These are phyloP conservation scores for Lissonota sp. DNA, from an alignment of 2,888 invertebrate genomes.

Conservation along the genomic window DNA sequence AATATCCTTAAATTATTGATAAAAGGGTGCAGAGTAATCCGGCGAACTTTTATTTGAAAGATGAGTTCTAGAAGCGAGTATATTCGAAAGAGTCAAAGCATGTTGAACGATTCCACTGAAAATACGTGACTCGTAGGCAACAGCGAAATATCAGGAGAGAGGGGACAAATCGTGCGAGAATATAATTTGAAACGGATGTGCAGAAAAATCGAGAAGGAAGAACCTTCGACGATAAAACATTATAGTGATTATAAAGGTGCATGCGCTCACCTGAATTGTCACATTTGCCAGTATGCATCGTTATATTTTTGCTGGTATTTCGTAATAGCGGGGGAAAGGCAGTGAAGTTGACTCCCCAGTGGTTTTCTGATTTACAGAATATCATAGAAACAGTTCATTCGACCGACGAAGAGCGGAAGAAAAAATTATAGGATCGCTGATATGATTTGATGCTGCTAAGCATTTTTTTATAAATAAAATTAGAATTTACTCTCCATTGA, in stretches of 20 bases:
- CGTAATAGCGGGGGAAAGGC: slow-evolving; percentile 30
- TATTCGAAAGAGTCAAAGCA: not conserved
- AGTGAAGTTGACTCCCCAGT: slow-evolving; percentile 13
- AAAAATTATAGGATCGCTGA: too few species aligned
- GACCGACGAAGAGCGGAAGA: too few species aligned
- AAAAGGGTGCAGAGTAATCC: too few species aligned
- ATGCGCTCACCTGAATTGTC: slow-evolving; percentile 27
- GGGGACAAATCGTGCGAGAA: slow-evolving; percentile 13
- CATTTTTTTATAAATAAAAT: too few species aligned
- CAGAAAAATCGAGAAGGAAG: slow-evolving; percentile 8
- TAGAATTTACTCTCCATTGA: too few species aligned
- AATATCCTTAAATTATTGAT: too few species aligned
- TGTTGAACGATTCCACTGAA: not conserved
- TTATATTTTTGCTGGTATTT: slow-evolving; percentile 36
- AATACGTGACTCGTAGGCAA: not conserved
- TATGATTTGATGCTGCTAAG: too few species aligned
- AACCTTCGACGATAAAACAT: slow-evolving; percentile 26
- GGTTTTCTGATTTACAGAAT: slow-evolving; percentile 1
- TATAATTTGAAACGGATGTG: slow-evolving; percentile 48
- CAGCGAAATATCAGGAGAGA: slow-evolving; percentile 16
- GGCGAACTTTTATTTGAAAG: too few species aligned
- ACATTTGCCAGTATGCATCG: slow-evolving; percentile 35
- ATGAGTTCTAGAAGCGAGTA: too few species aligned
- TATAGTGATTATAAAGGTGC: slow-evolving; percentile 47
- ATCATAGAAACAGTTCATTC: slow-evolving; percentile 16